Evolutionary conservation across 1,140 invertebrate species (phyloP).

Genomic region (Drosophila nigromelanica): DNA sequence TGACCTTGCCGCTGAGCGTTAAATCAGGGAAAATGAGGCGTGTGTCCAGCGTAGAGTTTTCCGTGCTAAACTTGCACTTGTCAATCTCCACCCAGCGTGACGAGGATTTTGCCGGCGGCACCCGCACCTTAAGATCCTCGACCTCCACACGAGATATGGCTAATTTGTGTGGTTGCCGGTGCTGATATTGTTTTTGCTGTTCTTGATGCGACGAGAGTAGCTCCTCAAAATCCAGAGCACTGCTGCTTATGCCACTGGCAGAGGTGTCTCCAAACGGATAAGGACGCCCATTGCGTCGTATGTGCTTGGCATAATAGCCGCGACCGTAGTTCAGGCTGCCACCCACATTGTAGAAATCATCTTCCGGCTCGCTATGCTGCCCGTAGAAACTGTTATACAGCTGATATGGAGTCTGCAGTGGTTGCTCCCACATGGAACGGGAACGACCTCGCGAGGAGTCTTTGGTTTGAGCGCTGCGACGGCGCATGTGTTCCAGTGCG

Average conservation of each 20-base stretch:
- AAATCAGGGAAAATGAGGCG: constrained; percentile 91
- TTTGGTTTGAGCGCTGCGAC: constrained; percentile 82
- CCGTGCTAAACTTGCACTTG: constrained; percentile 89
- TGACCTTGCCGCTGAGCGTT: constrained; percentile 90
- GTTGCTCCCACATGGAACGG: constrained; percentile 79
- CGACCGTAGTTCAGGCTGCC: constrained; percentile 39
- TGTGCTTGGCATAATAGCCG: constrained; percentile 69
- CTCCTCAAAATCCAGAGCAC: constrained; percentile 65
- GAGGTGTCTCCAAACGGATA: constrained; percentile 35
- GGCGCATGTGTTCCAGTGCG: constrained; percentile 84
- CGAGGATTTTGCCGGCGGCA: constrained; percentile 83
- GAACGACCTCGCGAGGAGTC: constrained; percentile 43
- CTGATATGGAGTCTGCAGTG: constrained; percentile 85
- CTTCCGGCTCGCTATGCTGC: constrained; percentile 66
- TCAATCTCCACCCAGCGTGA: constrained; percentile 89
- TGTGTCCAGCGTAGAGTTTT: constrained; percentile 89
- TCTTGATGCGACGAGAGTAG: constrained; percentile 54
- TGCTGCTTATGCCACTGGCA: constrained; percentile 5
- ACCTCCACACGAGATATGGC: constrained; percentile 74
- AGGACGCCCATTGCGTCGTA: constrained; percentile 55
- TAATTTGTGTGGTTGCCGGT: constrained; percentile 74
- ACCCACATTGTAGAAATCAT: constrained; percentile 73
- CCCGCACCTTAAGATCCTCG: constrained; percentile 86
- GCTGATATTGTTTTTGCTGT: constrained; percentile 36
- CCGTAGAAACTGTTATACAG: constrained; percentile 85